Evolutionary conservation across 1,140 invertebrate species (phyloP).

Genomic region (Zaprionus ornatus): DNA sequence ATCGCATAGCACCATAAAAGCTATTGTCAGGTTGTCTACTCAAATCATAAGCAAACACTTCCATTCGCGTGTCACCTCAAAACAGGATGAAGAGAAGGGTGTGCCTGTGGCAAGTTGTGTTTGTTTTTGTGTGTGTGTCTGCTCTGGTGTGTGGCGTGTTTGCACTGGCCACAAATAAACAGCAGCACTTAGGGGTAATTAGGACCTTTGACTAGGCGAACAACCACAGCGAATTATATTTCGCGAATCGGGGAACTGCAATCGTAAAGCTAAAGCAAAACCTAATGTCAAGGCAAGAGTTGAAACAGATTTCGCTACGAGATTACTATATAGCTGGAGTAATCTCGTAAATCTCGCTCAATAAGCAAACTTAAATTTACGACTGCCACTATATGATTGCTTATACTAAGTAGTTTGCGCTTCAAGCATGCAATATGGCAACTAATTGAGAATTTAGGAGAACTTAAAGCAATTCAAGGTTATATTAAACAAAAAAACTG

Average conservation of each 20-base stretch:
- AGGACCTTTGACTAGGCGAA: conserved; percentile 2
- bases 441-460: background rate
- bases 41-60: conserved; percentile 45
- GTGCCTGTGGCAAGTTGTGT: conserved; percentile 16
- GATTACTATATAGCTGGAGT: background rate
- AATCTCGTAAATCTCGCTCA: too few relatives aligned
- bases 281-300: background rate
- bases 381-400: background rate
- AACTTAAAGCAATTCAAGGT: background rate
- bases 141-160: conserved; percentile 36
- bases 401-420: background rate
- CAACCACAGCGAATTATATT: background rate
- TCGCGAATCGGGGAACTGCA: background rate
- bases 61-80: conserved; percentile 28
- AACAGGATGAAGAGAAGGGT: background rate
- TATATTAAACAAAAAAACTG: background rate
- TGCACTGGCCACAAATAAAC: conserved; percentile 28
- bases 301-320: background rate
- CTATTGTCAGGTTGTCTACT: conserved; percentile 28
- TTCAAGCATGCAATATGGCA: background rate
- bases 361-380: background rate
- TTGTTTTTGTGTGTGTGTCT: background rate
- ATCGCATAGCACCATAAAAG: background rate
- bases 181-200: conserved; percentile 30
- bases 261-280: background rate